A percentile compares a stretch with the other conserved stretches of the same genome.
Conservation (phyloP, 2,113 vertebrate species). For the Erythrolamprus reginae region DNA sequence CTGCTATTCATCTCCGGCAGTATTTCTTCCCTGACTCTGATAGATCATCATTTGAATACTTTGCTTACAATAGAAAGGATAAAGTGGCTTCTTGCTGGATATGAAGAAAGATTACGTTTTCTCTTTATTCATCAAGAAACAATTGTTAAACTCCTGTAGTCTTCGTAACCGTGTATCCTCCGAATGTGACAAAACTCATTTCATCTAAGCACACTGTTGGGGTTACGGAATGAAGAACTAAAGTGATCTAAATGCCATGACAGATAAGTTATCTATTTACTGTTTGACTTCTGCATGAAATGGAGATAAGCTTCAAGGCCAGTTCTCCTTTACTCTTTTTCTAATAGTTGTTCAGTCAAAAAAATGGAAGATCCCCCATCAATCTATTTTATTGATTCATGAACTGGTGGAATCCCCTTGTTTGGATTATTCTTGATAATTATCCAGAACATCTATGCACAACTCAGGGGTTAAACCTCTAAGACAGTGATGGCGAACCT, state of each 20-base stretch:
- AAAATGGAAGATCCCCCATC: neutral
- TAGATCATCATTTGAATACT: neutral
- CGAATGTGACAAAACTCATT: neutral
- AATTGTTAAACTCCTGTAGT: neutral
- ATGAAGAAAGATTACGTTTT: neutral
- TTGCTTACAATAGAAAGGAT: constrained; percentile 10
- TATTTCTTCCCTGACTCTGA: constrained; percentile 2
- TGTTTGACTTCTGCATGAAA: neutral
- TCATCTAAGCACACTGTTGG: neutral
- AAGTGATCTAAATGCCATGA: neutral
- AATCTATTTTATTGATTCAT: neutral
- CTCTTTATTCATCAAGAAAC: neutral
- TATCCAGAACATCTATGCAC: neutral
- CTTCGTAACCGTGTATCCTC: neutral
- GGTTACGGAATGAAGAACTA: neutral
- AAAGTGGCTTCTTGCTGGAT: neutral
- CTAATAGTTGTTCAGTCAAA: neutral
- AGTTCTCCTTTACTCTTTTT: neutral
- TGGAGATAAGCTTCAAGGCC: neutral
- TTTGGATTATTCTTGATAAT: neutral
- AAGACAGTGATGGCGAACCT: too few species aligned
- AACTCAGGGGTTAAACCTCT: accelerated
- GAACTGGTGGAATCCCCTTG: neutral
- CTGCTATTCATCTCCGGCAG: neutral
- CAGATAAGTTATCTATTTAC: neutral